Evolutionary conservation across 2,888 invertebrate species (phyloP).

Genomic region (Athetis lepigone): DNA sequence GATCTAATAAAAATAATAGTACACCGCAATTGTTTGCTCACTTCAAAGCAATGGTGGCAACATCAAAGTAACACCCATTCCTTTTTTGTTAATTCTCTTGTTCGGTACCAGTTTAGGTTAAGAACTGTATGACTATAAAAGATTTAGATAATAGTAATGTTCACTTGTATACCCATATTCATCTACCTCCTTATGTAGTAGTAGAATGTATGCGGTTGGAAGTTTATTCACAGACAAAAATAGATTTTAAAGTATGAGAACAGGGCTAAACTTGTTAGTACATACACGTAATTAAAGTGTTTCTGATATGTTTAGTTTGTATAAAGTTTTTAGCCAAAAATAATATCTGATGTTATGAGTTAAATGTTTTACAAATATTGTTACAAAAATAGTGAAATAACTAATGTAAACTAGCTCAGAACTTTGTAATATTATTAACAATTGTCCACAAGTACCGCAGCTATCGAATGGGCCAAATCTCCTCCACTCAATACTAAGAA

Average conservation of each 20-base stretch:
- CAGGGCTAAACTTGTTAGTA: no score
- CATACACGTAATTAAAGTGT: no score
- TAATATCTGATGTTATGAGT: no score
- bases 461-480: slow-evolving; percentile 37
- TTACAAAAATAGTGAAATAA: no score
- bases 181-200: background rate
- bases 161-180: background rate
- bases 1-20: background rate
- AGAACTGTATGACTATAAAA: background rate
- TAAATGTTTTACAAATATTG: no score
- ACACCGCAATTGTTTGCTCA: background rate
- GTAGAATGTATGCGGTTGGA: no score
- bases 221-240: no score
- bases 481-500: slow-evolving; percentile 66
- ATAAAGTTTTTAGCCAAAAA: no score
- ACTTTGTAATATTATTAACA: background rate
- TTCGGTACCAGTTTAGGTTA: background rate
- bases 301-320: no score
- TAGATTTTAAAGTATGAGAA: no score
- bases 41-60: background rate
- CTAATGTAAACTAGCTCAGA: background rate
- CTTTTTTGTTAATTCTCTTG: background rate
- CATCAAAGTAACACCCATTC: background rate
- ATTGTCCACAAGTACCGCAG: background rate
- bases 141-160: no score